phyloP scores from a whole-genome alignment of 2,888 invertebrate genomes.

The Carcina quercana region DNA sequence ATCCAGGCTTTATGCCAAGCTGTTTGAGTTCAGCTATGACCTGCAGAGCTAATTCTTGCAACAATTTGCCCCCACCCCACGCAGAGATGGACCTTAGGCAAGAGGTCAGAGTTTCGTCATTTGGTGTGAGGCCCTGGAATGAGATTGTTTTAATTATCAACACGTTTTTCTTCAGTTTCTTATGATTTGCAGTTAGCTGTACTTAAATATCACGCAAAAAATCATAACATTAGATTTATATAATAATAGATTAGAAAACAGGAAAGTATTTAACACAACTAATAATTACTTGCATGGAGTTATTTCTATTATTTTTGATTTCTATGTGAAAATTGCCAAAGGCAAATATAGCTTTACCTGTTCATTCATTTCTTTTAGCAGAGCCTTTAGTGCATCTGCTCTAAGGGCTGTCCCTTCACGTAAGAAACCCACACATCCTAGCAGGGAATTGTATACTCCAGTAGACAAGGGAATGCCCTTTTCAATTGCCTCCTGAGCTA shows the following conservation, averaged over 20 bases:
- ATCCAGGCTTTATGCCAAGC: conserved; percentile 81
- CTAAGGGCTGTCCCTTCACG: conserved; percentile 79
- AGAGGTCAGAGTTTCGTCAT: conserved; percentile 40
- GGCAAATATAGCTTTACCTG: conserved; percentile 38
- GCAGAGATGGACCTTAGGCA: conserved; percentile 52
- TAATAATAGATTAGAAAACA: not conserved
- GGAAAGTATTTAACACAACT: too few relatives aligned
- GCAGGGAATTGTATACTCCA: conserved; percentile 80
- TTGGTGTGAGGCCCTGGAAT: conserved; percentile 60
- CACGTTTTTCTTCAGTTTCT: too few relatives aligned
- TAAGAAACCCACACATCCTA: conserved; percentile 75
- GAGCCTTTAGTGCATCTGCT: conserved; percentile 75
- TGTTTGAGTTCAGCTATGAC: conserved; percentile 58
- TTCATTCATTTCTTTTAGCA: conserved; percentile 79
- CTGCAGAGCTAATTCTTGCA: conserved; percentile 49
- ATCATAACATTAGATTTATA: not conserved
- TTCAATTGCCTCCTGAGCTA: conserved; percentile 78
- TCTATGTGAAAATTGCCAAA: too few relatives aligned
- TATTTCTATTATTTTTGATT: too few relatives aligned
- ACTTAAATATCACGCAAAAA: not conserved
- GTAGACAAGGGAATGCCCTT: conserved; percentile 78
- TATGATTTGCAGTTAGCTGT: not conserved
- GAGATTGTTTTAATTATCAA: too few relatives aligned
- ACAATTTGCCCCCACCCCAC: conserved; percentile 51
- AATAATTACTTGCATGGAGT: too few relatives aligned